phyloP scores from a whole-genome alignment of 2,797 vertebrate species.

The Prionace glauca region DNA sequence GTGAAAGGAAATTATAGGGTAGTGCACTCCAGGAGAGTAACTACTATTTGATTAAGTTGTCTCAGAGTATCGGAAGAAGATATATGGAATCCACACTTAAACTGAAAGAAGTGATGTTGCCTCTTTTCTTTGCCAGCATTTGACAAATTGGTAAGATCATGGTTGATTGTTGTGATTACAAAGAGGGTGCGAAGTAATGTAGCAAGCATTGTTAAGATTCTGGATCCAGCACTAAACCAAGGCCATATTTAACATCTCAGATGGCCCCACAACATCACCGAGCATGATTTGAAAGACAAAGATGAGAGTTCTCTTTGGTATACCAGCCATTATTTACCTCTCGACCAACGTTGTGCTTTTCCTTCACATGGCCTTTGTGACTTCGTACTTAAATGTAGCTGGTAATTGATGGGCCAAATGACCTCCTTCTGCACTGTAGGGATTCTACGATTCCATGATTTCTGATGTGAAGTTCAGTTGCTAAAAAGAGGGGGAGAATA shows the following conservation, averaged over 20 bases:
- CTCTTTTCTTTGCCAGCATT: neutral
- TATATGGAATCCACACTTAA: neutral
- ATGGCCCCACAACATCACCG: neutral
- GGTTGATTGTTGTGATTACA: neutral
- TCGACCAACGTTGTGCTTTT: neutral
- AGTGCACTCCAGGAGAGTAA: neutral
- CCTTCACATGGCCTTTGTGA: neutral
- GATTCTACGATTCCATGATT: neutral
- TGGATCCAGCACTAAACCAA: neutral
- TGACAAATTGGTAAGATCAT: neutral
- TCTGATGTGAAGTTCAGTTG: neutral
- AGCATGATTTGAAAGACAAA: neutral
- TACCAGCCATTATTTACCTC: neutral
- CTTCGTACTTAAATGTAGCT: neutral
- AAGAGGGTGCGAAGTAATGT: neutral
- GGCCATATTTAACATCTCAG: neutral
- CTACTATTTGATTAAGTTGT: conserved; percentile 16
- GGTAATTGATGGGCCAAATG: neutral
- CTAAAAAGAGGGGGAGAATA: neutral
- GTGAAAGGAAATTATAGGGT: conserved; percentile 14
- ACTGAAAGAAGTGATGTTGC: neutral
- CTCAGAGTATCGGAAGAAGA: conserved; percentile 1
- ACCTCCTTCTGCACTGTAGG: too few relatives aligned
- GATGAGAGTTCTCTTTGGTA: neutral
- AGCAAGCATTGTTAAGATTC: neutral